Base-by-base conservation (phyloP, 2,797 vertebrate species). In the Sandelia bainsii region DNA sequence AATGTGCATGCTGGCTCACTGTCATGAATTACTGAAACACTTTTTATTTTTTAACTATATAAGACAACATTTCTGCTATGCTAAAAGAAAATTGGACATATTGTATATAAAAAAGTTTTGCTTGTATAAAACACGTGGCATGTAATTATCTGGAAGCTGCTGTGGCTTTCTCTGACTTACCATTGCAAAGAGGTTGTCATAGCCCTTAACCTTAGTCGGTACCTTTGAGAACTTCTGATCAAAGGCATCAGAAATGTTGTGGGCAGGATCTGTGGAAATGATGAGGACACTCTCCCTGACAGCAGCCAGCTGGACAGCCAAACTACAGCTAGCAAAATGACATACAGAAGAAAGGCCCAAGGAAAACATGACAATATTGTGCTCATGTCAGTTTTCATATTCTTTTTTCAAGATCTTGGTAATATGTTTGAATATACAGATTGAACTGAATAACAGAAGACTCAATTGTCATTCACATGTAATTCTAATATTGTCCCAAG, bases 201-300 rank as follows among this genome's bases (percentile, higher is more conserved):
- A 99, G 62, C 97, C 97, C 73, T 96, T 96, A 72, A 99, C 97
- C 87, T 98, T 98, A 12, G 97, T 99, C 59, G 97, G 97, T 37
- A 99, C 97, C 87, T 99, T 99, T 64, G 97, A 98, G 83, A 99
- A 99, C 85, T 99, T 99, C 93, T 99, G 97, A 89, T 98, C 97
- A 54, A 99, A 99, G 65, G 97, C 97, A 65, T 99, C 97, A 0
- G 97, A 99, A 85, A 99, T 99, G 91, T 99, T 99, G 83, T 99
- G 97, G 6, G 97, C 97, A 3, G 97, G 97, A 91, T 99, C 97
- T 0, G 97, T 99, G 78, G 97, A 99, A 80, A 99, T 99, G 93
- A 99, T 98, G 29, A 99, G 96, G 60, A 99, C 97, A 1, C 96
- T 98, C 88, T 99, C 97, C 9, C 97, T 92, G 17, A 98, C 96